These are phyloP conservation scores for Eupithecia abbreviata DNA, from an alignment of 2,888 invertebrate genomes.

Conservation along the genomic window DNA sequence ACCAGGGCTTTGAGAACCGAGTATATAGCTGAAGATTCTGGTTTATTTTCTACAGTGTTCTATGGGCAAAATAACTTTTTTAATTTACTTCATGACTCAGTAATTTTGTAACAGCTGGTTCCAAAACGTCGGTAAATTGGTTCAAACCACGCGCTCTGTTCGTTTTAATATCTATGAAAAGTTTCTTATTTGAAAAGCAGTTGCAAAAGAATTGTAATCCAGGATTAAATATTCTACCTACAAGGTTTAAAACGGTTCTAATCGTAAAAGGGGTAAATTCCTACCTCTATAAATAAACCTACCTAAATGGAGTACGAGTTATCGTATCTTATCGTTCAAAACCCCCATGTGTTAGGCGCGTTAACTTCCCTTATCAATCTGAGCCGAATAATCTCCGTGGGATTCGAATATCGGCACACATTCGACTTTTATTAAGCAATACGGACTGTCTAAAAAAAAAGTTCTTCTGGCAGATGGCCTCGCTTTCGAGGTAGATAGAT, in stretches of 20 bases:
- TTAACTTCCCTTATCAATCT: slow-evolving; percentile 42
- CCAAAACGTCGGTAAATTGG: slow-evolving; percentile 25
- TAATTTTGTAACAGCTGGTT: slow-evolving; percentile 33
- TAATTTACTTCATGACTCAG: slow-evolving; percentile 3
- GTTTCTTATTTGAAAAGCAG: slow-evolving; percentile 11
- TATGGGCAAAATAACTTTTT: neutral
- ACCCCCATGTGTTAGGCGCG: slow-evolving; percentile 14
- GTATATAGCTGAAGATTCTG: neutral
- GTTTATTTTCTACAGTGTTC: neutral
- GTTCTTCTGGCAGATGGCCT: neutral
- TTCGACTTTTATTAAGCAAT: slow-evolving; percentile 6
- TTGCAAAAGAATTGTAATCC: neutral
- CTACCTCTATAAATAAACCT: neutral
- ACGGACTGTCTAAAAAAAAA: neutral
- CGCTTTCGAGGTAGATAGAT: too few species aligned
- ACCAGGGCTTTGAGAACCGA: too few species aligned
- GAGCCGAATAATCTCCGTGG: slow-evolving; percentile 40
- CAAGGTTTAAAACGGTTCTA: neutral
- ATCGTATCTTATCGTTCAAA: slow-evolving; percentile 19
- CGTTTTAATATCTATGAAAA: slow-evolving; percentile 17
- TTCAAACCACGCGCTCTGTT: slow-evolving; percentile 12
- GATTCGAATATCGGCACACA: slow-evolving; percentile 26
- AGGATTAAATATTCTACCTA: neutral
- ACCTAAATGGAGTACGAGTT: neutral
- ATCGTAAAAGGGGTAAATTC: neutral